Evolutionary conservation across 2,888 invertebrate genomes (phyloP), one percentile per base, ranked within the genome.

Genomic region (Blastobasis lacticolella): DNA sequence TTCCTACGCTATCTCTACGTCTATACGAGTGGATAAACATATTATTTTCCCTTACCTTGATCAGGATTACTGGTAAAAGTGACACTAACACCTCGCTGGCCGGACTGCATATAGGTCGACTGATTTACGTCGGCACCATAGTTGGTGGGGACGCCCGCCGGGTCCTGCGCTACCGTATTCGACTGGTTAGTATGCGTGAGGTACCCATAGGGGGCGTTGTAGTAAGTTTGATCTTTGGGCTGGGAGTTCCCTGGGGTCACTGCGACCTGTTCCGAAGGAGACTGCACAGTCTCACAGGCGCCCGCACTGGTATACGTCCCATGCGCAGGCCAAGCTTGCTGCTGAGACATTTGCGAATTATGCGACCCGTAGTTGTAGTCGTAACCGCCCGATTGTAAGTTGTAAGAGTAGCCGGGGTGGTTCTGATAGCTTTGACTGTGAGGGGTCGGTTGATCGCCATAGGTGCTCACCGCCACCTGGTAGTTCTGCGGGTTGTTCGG

Each of bases 311-410:
- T 90, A 56, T 90, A 90, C 38, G 79, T 71, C 0, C 77, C 75
- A 8, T 76, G 78, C 1, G 67, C 64, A 50, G 71, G 64, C 73
- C 71, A 76, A 60, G 75, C 78, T 49, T 64, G 61, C 46, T 75
- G 73, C 58, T 81, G 77, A 1, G 58, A 60, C 36, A 58, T 50
- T 6, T 65, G 51, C 52, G 82, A 71, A 37, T 87, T 86, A 64
- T 91, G 91, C 53, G 91, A 92, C 0, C 91, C 92, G 49, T 92
- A 91, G 57, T 77, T 90, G 61, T 93, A 93, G 8, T 91, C 90
- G 58, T 91, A 92, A 46, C 66, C 74, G 0, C 92, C 92, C 0
- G 90, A 88, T 1, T 80, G 67, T 0, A 84, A 59, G 64, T 92
- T 91, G 59, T 73, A 92, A 6, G 86, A 84, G 61, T 92, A 93